Conservation (phyloP, 2,113 vertebrate genomes). For the Parotia lawesii region DNA sequence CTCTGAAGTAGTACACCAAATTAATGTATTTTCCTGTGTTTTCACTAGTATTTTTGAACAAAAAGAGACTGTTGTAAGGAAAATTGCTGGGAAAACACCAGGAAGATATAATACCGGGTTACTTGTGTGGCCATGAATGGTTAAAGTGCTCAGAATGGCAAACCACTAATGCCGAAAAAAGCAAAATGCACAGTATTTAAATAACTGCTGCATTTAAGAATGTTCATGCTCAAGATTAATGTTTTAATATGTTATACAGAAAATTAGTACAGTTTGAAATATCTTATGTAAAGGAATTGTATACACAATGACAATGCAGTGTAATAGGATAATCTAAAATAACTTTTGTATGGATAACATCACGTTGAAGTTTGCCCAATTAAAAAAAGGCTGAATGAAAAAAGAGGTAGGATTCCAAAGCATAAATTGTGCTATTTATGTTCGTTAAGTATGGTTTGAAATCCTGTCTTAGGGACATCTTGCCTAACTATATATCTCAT, state of each 20-base stretch:
- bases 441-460: slow-evolving; percentile 79
- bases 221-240: background rate
- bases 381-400: background rate
- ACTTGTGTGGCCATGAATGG: background rate
- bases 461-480: slow-evolving; percentile 73
- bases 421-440: slow-evolving; percentile 75
- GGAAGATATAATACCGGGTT: background rate
- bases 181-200: background rate
- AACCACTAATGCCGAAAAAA: background rate
- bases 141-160: background rate
- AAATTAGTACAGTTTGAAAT: slow-evolving; percentile 23
- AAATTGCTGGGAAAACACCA: background rate
- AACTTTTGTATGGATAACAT: slow-evolving; percentile 35
- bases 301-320: background rate
- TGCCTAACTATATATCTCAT: slow-evolving; percentile 76
- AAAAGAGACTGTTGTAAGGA: background rate
- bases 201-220: background rate
- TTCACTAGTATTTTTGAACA: background rate
- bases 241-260: background rate
- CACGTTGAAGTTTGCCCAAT: slow-evolving; percentile 16
- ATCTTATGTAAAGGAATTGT: background rate
- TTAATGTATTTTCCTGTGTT: background rate
- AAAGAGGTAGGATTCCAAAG: slow-evolving; percentile 68
- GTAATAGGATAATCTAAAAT: slow-evolving; percentile 31
- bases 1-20: background rate